Conservation (phyloP, 2,888 invertebrate species). For the Eupsilia transversa region DNA sequence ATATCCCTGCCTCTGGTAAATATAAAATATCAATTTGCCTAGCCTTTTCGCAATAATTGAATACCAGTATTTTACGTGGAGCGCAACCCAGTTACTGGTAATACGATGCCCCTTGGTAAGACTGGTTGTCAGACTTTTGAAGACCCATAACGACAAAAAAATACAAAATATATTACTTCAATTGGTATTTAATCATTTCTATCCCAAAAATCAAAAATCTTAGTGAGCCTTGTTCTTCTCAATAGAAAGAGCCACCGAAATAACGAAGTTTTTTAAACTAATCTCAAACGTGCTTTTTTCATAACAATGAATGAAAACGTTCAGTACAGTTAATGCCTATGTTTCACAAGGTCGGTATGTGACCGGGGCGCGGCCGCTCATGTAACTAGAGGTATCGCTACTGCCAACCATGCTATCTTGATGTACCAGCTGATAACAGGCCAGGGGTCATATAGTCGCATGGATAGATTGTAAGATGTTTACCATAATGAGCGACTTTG, state of each 20-base stretch:
- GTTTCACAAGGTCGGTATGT: conserved; percentile 58
- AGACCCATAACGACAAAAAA: too few species aligned
- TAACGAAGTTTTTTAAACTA: neutral
- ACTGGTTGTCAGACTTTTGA: too few species aligned
- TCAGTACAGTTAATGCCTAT: neutral
- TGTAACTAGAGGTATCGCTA: conserved; percentile 36
- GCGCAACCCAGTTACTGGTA: too few species aligned
- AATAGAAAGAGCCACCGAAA: neutral
- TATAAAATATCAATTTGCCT: neutral
- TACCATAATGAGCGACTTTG: conserved; percentile 52
- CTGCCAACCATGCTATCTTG: conserved; percentile 52
- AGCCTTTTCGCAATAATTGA: too few species aligned
- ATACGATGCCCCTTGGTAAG: too few species aligned
- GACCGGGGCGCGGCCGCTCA: conserved; percentile 53
- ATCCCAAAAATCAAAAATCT: neutral
- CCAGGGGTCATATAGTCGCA: conserved; percentile 41
- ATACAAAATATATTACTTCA: neutral
- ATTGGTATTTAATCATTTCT: neutral
- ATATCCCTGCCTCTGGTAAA: neutral
- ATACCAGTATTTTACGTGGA: too few species aligned
- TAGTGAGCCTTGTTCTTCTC: neutral
- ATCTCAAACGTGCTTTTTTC: conserved; percentile 19
- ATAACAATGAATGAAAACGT: conserved; percentile 37
- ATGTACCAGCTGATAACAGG: conserved; percentile 48
- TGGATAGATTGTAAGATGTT: conserved; percentile 34